phyloP scores from a whole-genome alignment of 2,113 vertebrate genomes.

The Emberiza fucata region DNA sequence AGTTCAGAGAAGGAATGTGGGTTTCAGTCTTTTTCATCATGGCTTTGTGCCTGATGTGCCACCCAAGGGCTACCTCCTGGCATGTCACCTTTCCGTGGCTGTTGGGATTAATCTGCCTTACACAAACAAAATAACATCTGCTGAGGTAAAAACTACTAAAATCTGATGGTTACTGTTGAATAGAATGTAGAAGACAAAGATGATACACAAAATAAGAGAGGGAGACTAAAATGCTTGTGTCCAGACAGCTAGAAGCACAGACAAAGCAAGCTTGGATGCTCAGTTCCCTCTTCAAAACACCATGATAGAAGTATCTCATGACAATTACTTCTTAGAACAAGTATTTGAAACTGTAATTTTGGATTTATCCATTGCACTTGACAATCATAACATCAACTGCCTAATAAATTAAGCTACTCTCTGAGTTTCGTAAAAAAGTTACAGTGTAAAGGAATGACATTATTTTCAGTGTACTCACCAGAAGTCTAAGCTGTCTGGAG shows the following conservation, averaged over 20 bases:
- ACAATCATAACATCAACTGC: not conserved
- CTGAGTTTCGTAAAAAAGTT: not conserved
- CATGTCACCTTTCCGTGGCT: rapidly evolving
- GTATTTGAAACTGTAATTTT: not conserved
- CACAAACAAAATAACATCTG: not conserved
- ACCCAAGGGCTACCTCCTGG: not conserved
- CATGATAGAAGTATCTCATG: not conserved
- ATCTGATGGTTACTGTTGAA: not conserved
- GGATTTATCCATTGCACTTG: not conserved
- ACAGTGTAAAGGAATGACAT: not conserved
- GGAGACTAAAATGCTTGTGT: not conserved
- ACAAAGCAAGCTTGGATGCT: not conserved
- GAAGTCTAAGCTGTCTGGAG: slow-evolving; percentile 89
- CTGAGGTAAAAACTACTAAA: not conserved
- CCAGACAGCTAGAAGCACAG: not conserved
- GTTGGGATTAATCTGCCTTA: not conserved
- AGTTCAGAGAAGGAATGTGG: not conserved
- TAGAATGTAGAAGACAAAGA: not conserved
- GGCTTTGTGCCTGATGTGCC: not conserved
- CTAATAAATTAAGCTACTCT: not conserved
- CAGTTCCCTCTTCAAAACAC: not conserved
- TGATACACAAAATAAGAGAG: not conserved
- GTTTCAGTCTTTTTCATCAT: not conserved
- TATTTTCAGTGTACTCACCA: slow-evolving; percentile 79
- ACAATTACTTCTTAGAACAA: not conserved